Evolutionary conservation across 2,113 vertebrate genomes (phyloP).

Genomic region (Scartelaos histophorus): DNA sequence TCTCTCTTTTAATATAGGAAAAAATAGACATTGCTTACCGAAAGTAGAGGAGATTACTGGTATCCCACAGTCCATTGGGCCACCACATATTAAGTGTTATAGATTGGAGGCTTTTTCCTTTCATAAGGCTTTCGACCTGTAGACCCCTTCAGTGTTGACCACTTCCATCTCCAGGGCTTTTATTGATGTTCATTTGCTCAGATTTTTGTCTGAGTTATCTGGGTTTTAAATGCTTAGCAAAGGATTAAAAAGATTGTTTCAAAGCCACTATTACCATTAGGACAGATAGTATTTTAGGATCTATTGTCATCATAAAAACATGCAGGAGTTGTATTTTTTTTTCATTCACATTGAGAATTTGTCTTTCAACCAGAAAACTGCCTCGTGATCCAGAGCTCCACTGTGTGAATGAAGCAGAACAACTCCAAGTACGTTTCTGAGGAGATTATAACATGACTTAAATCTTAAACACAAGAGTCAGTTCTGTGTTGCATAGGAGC

Average conservation of each 20-base stretch:
- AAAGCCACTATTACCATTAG: too few species aligned
- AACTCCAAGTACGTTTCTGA: too few species aligned
- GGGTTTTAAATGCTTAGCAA: not conserved
- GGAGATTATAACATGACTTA: too few species aligned
- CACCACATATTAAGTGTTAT: constrained; percentile 4
- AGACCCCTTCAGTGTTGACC: not conserved
- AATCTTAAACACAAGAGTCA: too few species aligned
- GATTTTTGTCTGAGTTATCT: not conserved
- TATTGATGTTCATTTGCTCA: not conserved
- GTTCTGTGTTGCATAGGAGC: too few species aligned
- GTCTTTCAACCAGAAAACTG: too few species aligned
- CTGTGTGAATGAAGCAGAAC: too few species aligned
- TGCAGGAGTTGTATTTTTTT: too few species aligned
- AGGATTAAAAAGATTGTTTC: not conserved
- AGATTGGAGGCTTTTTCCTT: constrained; percentile 2
- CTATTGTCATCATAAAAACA: too few species aligned
- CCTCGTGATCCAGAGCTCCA: too few species aligned
- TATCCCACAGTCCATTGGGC: not conserved
- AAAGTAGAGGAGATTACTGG: constrained; percentile 4
- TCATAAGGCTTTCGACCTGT: not conserved
- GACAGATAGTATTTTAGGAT: too few species aligned
- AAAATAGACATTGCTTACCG: constrained; percentile 1
- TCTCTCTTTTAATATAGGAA: not conserved
- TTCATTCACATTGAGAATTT: too few species aligned
- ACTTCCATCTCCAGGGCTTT: not conserved